A percentile compares a stretch with the other conserved stretches of the same genome.
Evolutionary conservation across 2,888 invertebrate genomes (phyloP).

Genomic region (Pedicia rivosa): DNA sequence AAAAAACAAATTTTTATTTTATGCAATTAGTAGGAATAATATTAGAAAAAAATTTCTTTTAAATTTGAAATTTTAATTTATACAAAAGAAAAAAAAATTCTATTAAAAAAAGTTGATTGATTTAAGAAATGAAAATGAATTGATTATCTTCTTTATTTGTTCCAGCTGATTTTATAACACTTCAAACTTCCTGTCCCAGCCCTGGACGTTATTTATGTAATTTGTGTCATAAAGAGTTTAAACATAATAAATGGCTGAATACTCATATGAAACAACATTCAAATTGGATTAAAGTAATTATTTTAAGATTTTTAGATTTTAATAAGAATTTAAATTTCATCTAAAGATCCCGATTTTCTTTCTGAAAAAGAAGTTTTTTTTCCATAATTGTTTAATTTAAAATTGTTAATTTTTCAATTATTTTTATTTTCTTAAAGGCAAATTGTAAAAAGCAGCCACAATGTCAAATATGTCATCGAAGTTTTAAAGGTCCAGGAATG

Average conservation of each 20-base stretch:
- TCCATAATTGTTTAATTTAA: not conserved
- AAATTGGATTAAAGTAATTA: conserved; percentile 39
- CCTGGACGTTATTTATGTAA: conserved; percentile 44
- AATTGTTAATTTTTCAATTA: too few relatives aligned
- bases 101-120: conserved; percentile 13
- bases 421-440: conserved; percentile 23
- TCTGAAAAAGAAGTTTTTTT: not conserved
- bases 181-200: conserved; percentile 36
- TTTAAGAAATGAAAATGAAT: conserved; percentile 9
- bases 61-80: not conserved
- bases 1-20: too few relatives aligned
- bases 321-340: too few relatives aligned
- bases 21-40: too few relatives aligned
- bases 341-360: too few relatives aligned
- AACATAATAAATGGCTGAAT: conserved; percentile 42
- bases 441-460: conserved; percentile 48
- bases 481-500: conserved; percentile 50
- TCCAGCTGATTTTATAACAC: conserved; percentile 28
- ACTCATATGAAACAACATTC: conserved; percentile 44
- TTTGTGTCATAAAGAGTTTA: conserved; percentile 45
- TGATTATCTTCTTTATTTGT: conserved; percentile 9
- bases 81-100: too few relatives aligned
- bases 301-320: too few relatives aligned
- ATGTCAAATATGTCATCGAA: conserved; percentile 41
- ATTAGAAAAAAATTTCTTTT: not conserved